Evolutionary conservation across 2,797 vertebrate genomes (phyloP), one percentile per base, ranked within the genome.

Genomic region (Gallinago stenura): DNA sequence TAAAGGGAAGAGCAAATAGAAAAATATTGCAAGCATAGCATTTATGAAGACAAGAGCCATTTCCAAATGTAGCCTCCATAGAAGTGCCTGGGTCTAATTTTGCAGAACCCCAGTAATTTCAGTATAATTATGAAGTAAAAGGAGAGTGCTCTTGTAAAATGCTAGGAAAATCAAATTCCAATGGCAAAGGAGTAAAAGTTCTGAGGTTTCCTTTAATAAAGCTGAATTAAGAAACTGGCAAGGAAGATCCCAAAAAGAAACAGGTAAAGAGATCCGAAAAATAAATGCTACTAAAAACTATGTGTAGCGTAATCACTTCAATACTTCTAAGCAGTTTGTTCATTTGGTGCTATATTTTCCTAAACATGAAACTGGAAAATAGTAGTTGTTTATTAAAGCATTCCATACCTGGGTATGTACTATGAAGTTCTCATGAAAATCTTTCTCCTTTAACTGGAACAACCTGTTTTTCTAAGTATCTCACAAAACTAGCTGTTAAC

Each of bases 21-120:
- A 61, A 76, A 48, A 70, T 60, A 25, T 7, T 10, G 16, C 31
- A 60, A 37, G 15, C 0, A 0, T 10, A 28, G 7, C 0, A 0
- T 37, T 78, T 66, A 24, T 51, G 24, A 69, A 81, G 57, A 39
- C 1, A 16, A 60, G 26, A 48, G 2, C 2, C 2, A 3, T 51
- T 73, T 83, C 60, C 43, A 83, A 70, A 75, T 31, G 16, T 3
- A 51, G 3, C n/a, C 12, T 82, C 54, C 25, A 2, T 0, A 12
- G 17, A 22, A 69, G 7, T 33, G 5, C 19, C 22, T 19, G 25
- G 1, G 8, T 62, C 30, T 79, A 30, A 12, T 39, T 69, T 76
- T 54, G 18, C 30, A 50, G 10, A 69, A 76, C 53, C 10, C 6
- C 33, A 10, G 15, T 31, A 20, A 35, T 10, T n/a, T 54, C 2